These are phyloP conservation scores for Bergia puertoricense DNA, from an alignment of 92 coral and sea anemone genomes.

Conservation along the genomic window DNA sequence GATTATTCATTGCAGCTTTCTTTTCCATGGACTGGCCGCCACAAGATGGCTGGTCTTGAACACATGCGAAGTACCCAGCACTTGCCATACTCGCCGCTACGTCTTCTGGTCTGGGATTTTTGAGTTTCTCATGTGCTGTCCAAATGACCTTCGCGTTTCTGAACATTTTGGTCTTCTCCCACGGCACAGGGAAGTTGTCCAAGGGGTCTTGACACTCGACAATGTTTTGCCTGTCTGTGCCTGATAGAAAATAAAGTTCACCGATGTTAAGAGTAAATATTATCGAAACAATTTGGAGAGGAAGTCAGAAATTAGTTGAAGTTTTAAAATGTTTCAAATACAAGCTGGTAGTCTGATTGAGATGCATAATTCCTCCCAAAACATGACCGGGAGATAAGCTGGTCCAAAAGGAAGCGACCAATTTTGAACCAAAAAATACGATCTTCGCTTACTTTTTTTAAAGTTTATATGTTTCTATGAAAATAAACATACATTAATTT, in stretches of 20 bases:
- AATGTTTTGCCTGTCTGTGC: slow-evolving; percentile 91
- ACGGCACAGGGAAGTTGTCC: slow-evolving; percentile 79
- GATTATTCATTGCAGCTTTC: slow-evolving; percentile 69
- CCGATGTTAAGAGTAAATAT: not conserved
- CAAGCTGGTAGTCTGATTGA: no score
- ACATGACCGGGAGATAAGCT: no score
- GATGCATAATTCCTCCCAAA: no score
- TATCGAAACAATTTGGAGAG: no score
- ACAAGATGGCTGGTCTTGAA: not conserved
- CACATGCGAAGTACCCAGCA: slow-evolving; percentile 70
- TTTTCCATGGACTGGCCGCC: slow-evolving; percentile 50
- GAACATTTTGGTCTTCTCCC: slow-evolving; percentile 70
- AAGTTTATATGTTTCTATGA: not conserved
- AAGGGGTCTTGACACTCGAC: slow-evolving; percentile 74
- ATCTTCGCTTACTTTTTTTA: not conserved
- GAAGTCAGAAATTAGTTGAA: no score
- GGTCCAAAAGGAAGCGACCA: not conserved
- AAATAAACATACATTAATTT: not conserved
- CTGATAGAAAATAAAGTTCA: slow-evolving; percentile 33
- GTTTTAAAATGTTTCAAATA: no score
- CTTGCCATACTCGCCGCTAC: slow-evolving; percentile 75
- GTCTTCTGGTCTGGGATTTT: slow-evolving; percentile 72
- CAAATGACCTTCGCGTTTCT: slow-evolving; percentile 63
- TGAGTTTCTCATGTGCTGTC: slow-evolving; percentile 61
- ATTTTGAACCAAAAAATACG: no score